Evolutionary conservation across 2,888 invertebrate species (phyloP).

Genomic region (Euphydryas editha): DNA sequence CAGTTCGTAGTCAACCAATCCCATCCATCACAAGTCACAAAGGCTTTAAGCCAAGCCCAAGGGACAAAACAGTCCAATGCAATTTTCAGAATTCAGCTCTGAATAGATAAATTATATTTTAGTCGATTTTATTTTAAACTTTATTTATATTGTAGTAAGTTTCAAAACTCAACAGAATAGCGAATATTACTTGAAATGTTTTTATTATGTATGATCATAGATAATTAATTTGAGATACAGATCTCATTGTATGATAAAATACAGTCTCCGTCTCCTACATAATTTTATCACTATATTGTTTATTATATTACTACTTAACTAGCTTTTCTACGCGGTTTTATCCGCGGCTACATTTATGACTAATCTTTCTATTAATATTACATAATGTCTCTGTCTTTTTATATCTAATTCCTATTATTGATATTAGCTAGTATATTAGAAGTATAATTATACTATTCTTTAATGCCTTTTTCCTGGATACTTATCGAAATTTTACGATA

Average conservation of each 20-base stretch:
- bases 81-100: slow-evolving; percentile 1
- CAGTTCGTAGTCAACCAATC: no score
- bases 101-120: slow-evolving; percentile 10
- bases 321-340: no score
- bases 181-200: slow-evolving; percentile 4
- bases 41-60: background rate
- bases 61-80: slow-evolving; percentile 1
- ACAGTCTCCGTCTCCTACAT: slow-evolving; percentile 2
- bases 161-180: slow-evolving; percentile 1
- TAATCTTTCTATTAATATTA: no score
- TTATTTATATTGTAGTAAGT: slow-evolving; percentile 4
- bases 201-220: slow-evolving; percentile 20
- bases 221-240: background rate
- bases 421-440: no score
- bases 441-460: no score
- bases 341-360: no score
- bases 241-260: background rate
- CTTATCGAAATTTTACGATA: no score
- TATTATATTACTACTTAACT: no score
- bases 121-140: background rate
- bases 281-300: background rate
- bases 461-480: no score
- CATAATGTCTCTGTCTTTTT: background rate
- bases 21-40: background rate
- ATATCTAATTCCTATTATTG: background rate